phyloP scores from a whole-genome alignment of 2,888 invertebrate species.

The Andrena hattorfiana region DNA sequence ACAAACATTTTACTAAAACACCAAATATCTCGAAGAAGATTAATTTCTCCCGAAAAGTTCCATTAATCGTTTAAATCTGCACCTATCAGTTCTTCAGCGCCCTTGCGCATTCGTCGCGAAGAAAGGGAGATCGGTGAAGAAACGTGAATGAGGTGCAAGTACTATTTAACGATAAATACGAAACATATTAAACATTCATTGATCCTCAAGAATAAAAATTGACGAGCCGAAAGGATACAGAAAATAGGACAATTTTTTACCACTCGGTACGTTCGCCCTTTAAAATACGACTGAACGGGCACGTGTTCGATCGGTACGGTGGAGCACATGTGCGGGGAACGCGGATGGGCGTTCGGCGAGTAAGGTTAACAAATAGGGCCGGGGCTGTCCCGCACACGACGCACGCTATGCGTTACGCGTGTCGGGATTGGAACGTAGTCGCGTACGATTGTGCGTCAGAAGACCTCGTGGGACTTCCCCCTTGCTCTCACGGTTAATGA shows the following conservation, averaged over 20 bases:
- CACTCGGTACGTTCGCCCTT: too few species aligned
- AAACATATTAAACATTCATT: neutral
- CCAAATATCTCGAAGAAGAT: too few species aligned
- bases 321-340: too few species aligned
- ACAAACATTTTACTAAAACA: too few species aligned
- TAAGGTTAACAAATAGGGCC: too few species aligned
- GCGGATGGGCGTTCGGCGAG: too few species aligned
- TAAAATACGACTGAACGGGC: too few species aligned
- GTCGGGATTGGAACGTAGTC: too few species aligned
- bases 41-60: neutral
- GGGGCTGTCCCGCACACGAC: too few species aligned
- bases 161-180: neutral
- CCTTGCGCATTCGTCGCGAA: slow-evolving; percentile 15
- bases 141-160: slow-evolving; percentile 18
- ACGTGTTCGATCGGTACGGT: too few species aligned
- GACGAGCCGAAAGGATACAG: slow-evolving; percentile 5
- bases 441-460: slow-evolving; percentile 23
- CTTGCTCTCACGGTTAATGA: slow-evolving; percentile 30
- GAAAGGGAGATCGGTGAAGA: slow-evolving; percentile 40
- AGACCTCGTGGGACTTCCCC: slow-evolving; percentile 32
- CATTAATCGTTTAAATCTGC: slow-evolving; percentile 8
- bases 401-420: too few species aligned
- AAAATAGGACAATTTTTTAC: neutral
- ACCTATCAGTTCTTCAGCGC: slow-evolving; percentile 1
- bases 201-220: slow-evolving; percentile 6